A percentile compares a stretch with the other conserved stretches of the same genome.
These are phyloP conservation scores for Pseudobourletiella spinata DNA, from an alignment of 1,140 invertebrate species.

Conservation along the genomic window DNA sequence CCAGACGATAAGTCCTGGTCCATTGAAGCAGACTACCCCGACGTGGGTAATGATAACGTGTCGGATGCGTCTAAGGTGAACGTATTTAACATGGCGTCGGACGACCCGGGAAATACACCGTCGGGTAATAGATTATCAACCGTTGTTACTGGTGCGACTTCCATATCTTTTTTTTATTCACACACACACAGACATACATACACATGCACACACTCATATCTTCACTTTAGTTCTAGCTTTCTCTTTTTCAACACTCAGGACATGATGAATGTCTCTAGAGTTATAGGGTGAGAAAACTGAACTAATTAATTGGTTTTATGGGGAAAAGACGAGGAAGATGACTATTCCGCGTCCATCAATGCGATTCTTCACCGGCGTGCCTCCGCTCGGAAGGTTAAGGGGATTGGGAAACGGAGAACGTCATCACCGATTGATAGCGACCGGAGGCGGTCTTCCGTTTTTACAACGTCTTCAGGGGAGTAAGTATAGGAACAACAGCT, in stretches of 20 bases:
- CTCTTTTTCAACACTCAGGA: too few relatives aligned
- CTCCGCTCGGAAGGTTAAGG: conserved; percentile 46
- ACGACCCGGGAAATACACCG: neutral
- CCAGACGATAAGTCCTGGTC: conserved; percentile 37
- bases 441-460: conserved; percentile 66
- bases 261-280: too few relatives aligned
- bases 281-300: too few relatives aligned
- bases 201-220: neutral
- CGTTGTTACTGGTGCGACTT: conserved; percentile 31
- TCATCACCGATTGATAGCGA: conserved; percentile 59
- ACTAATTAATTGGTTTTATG: too few relatives aligned
- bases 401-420: conserved; percentile 50
- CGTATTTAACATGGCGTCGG: neutral
- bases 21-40: conserved; percentile 25
- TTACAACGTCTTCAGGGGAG: conserved; percentile 77
- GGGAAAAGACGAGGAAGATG: conserved; percentile 53
- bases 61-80: conserved; percentile 41
- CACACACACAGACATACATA: neutral
- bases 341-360: conserved; percentile 68
- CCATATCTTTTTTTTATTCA: neutral
- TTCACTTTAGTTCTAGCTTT: too few relatives aligned
- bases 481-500: conserved; percentile 44
- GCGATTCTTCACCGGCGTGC: conserved; percentile 67
- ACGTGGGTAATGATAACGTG: conserved; percentile 16
- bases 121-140: conserved; percentile 5